These are phyloP conservation scores for Plebejus melissa DNA, from an alignment of 2,888 invertebrate species.

Conservation along the genomic window DNA sequence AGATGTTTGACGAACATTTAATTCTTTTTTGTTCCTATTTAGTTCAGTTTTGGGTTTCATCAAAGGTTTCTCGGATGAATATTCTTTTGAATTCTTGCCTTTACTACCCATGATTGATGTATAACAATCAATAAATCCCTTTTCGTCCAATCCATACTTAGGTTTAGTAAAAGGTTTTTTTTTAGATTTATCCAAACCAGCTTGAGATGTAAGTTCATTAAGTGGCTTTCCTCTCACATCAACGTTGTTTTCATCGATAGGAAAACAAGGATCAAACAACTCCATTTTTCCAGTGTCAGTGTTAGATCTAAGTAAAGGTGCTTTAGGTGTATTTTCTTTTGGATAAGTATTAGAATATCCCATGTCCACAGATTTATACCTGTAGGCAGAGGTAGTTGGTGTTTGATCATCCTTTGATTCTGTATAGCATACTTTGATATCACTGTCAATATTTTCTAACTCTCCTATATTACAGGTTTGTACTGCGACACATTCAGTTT, in stretches of 20 bases:
- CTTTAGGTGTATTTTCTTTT: slow-evolving; percentile 45
- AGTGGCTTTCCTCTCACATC: not conserved
- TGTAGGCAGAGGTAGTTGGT: not conserved
- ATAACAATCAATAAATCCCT: not conserved
- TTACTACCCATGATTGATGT: not conserved
- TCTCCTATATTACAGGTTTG: not conserved
- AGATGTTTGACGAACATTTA: not conserved
- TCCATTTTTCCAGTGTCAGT: slow-evolving; percentile 49
- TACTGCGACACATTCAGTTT: slow-evolving; percentile 9
- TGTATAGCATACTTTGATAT: not conserved
- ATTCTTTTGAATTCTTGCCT: not conserved
- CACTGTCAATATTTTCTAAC: not conserved
- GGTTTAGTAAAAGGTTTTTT: not conserved
- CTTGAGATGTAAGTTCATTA: not conserved
- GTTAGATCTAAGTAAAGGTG: slow-evolving; percentile 49
- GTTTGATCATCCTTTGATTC: not conserved
- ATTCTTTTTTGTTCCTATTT: not conserved
- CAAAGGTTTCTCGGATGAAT: not conserved
- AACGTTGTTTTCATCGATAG: not conserved
- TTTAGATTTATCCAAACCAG: not conserved
- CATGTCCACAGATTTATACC: slow-evolving; percentile 29
- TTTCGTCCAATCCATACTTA: not conserved
- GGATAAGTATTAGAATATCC: slow-evolving; percentile 51
- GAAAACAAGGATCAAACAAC: slow-evolving; percentile 29
- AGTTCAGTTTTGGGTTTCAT: not conserved